Evolutionary conservation across 2,888 invertebrate species (phyloP).

Genomic region (Amphipoea lucens): DNA sequence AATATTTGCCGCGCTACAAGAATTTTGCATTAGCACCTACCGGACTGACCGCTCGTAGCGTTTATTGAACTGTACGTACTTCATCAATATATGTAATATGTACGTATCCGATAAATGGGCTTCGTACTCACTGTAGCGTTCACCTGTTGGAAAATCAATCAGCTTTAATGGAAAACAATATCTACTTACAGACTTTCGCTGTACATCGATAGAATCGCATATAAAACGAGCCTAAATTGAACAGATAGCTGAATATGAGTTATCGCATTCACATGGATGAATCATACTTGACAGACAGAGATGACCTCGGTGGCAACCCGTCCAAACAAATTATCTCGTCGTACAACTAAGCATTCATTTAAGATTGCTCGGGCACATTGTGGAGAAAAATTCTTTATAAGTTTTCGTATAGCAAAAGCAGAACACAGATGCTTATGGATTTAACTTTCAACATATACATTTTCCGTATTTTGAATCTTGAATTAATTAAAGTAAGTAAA

Average conservation of each 20-base stretch:
- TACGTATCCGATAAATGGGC: constrained; percentile 52
- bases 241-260: constrained; percentile 55
- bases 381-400: constrained; percentile 15
- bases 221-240: constrained; percentile 38
- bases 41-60: constrained; percentile 71
- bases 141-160: constrained; percentile 58
- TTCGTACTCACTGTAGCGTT: constrained; percentile 50
- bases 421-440: constrained; percentile 4
- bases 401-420: constrained; percentile 9
- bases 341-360: constrained; percentile 51
- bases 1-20: constrained; percentile 82
- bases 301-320: constrained; percentile 75
- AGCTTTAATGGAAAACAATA: constrained; percentile 65
- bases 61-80: constrained; percentile 76
- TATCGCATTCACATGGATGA: constrained; percentile 73
- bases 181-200: constrained; percentile 24
- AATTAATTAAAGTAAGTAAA: constrained; percentile 31
- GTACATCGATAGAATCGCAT: constrained; percentile 16
- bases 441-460: neutral
- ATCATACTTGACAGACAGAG: constrained; percentile 78
- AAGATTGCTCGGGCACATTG: constrained; percentile 33
- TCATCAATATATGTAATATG: constrained; percentile 60
- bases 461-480: constrained; percentile 15
- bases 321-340: constrained; percentile 75
- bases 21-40: constrained; percentile 84